Percentiles rank a stretch among this genome's conserved stretches.
phyloP scores from a whole-genome alignment of 2,113 vertebrate species.

The Calonectris borealis region DNA sequence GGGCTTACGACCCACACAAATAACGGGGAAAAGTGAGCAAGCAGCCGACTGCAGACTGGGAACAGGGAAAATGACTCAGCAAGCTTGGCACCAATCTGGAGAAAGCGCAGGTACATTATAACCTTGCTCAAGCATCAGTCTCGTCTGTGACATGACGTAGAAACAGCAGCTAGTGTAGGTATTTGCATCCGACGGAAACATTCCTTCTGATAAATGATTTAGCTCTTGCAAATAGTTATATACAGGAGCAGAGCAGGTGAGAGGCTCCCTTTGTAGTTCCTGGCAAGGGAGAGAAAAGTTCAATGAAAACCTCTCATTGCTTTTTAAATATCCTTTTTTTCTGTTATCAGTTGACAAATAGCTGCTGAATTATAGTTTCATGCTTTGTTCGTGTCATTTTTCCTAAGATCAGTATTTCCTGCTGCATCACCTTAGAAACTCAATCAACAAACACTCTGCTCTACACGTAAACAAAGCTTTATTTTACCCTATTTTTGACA shows the following conservation, averaged over 20 bases:
- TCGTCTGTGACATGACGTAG: background rate
- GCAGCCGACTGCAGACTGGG: slow-evolving; percentile 38
- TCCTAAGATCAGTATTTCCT: slow-evolving; percentile 44
- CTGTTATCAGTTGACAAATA: slow-evolving; percentile 9
- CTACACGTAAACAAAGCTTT: slow-evolving; percentile 38
- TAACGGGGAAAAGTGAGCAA: slow-evolving; percentile 22
- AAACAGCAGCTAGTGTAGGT: background rate
- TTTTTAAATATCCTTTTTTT: background rate
- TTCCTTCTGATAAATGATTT: background rate
- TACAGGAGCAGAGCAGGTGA: background rate
- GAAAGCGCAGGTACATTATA: slow-evolving; percentile 53
- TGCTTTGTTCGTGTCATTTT: slow-evolving; percentile 39
- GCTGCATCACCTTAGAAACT: slow-evolving; percentile 66
- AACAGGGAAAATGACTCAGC: slow-evolving; percentile 68
- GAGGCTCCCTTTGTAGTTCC: background rate
- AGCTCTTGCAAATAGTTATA: background rate
- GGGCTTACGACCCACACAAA: slow-evolving; percentile 52
- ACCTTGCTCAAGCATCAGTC: slow-evolving; percentile 15
- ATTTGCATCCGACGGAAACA: background rate
- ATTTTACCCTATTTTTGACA: slow-evolving; percentile 47
- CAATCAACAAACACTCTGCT: slow-evolving; percentile 58
- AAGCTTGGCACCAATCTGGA: slow-evolving; percentile 48
- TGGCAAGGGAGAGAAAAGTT: background rate
- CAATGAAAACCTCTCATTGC: background rate
- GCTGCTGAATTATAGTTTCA: slow-evolving; percentile 35